Base-by-base conservation (phyloP, 2,888 invertebrate species). In the Andrena camellia region DNA sequence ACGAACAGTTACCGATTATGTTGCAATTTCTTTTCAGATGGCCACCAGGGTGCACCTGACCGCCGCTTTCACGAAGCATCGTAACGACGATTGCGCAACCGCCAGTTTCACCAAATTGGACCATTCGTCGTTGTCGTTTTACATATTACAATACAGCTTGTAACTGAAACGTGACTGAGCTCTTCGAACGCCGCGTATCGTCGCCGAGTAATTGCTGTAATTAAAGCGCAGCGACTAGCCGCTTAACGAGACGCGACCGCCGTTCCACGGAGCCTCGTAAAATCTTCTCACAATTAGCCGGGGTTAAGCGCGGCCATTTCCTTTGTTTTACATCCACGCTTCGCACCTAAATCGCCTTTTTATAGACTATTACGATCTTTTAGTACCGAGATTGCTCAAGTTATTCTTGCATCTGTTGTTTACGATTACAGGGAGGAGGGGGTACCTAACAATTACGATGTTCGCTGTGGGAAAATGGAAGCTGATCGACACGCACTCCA, bases 101-200 rank as follows among this genome's bases (percentile, higher is more conserved):
- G n/a, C 31, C 78, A 81, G 84, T 88, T 88, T 88, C 84, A 63
- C 78, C 64, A 84, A 86, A 88, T 81, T 85, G 81, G 70, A 70
- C 78, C 68, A 63, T 78, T 81, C 60, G 33, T 74, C 68, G 48
- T 59, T 59, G 35, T 68, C 67, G 71, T 70, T 84, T 88, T 74
- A 60, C 75, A 60, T 77, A 50, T 48, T 50, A 33, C 64, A 70
- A 71, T 69, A 5, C 31, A 62, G 20, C 33, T 33, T 52, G 29
- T 57, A 62, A 48, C 50, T 3, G 13, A 17, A n/a, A 64, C 33
- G 74, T 64, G 63, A 63, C 50, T 29, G 29, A 63, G 73, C 54
- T 23, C 3, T 10, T 17, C 2, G 66, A 10, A 4, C 59, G 64
- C 17, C n/a, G 17, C 17, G 29, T 31, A 8, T 17, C 42, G 31